Evolutionary conservation across 2,113 vertebrate genomes (phyloP).

Genomic region (Geococcyx californianus): DNA sequence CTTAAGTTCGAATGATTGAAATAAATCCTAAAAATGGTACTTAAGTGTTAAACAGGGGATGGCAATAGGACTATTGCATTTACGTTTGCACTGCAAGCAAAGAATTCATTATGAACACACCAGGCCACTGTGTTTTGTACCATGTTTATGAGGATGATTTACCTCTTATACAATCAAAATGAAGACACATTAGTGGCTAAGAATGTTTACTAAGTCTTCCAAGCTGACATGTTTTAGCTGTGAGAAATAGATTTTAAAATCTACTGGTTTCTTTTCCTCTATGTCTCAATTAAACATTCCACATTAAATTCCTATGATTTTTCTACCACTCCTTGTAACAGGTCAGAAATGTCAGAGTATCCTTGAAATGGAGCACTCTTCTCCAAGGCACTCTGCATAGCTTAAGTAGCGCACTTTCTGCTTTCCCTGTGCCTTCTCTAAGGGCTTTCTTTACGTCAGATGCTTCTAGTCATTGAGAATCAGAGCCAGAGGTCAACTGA

Average conservation of each 20-base stretch:
- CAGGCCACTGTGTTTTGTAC: not conserved
- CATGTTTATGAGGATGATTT: not conserved
- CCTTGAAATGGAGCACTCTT: slow-evolving; percentile 17
- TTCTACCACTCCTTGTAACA: not conserved
- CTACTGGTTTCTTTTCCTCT: not conserved
- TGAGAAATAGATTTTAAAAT: not conserved
- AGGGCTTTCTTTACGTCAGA: not conserved
- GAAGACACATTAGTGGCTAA: not conserved
- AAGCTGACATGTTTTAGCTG: not conserved
- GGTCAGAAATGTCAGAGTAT: slow-evolving; percentile 14
- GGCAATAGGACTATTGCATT: not conserved
- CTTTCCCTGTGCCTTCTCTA: not conserved
- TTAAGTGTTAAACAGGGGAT: not conserved
- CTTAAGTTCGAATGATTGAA: not conserved
- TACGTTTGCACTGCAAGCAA: not conserved
- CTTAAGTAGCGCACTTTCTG: slow-evolving; percentile 17
- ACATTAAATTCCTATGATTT: not conserved
- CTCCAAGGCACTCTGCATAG: not conserved
- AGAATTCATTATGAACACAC: not conserved
- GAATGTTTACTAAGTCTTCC: not conserved
- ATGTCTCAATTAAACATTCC: not conserved
- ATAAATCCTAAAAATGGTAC: not conserved
- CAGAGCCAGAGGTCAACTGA: slow-evolving; percentile 23
- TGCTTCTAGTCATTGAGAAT: slow-evolving; percentile 24
- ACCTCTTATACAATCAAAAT: not conserved